phyloP scores from a whole-genome alignment of 2,113 vertebrate genomes.

The Syngnathus floridae region DNA sequence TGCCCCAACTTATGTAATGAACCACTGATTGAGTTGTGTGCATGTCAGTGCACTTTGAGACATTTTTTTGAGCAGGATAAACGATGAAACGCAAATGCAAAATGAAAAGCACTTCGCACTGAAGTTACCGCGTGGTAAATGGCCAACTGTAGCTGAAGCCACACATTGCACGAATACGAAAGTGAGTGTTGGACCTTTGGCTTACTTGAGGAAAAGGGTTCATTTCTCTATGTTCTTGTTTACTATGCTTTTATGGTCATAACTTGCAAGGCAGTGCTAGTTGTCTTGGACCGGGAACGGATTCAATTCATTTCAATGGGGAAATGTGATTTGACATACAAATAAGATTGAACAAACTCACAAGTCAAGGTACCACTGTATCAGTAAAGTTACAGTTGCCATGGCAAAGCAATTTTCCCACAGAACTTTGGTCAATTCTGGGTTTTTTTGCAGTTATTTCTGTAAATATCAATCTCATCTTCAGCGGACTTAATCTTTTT shows the following conservation, averaged over 20 bases:
- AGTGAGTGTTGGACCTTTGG: not conserved
- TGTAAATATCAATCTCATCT: slow-evolving; percentile 69
- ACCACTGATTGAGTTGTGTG: not conserved
- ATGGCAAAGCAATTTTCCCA: slow-evolving; percentile 51
- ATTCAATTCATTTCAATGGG: not conserved
- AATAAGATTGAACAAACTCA: not conserved
- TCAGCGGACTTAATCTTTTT: slow-evolving; percentile 58
- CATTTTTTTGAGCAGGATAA: not conserved
- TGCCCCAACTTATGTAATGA: not conserved
- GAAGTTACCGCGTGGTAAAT: not conserved
- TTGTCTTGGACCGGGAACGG: not conserved
- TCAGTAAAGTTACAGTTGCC: slow-evolving; percentile 52
- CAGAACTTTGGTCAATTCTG: slow-evolving; percentile 37
- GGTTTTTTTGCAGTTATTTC: slow-evolving; percentile 45
- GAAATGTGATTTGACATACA: not conserved
- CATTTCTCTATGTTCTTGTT: not conserved
- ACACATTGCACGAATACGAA: not conserved
- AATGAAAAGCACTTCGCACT: not conserved
- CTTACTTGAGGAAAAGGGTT: not conserved
- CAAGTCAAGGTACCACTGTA: slow-evolving; percentile 9
- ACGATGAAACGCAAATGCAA: not conserved
- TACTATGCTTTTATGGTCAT: not conserved
- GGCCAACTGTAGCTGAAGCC: not conserved
- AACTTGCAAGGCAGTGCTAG: not conserved
- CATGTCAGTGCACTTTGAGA: no score